Conservation (phyloP, 2,888 invertebrate species). For the Sialis lutaria region DNA sequence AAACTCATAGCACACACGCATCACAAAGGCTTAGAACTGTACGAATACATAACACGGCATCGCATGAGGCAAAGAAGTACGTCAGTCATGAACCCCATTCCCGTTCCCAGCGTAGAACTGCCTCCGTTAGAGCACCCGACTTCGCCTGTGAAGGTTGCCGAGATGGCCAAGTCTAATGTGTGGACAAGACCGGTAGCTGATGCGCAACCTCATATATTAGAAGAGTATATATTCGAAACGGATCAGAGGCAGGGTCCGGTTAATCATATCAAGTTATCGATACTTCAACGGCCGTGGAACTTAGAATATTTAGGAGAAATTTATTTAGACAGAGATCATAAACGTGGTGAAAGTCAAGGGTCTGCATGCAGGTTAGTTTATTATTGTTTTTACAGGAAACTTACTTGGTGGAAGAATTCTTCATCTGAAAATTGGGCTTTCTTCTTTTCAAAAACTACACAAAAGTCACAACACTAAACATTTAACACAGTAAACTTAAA, state of each 20-base stretch:
- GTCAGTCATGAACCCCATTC: conserved; percentile 29
- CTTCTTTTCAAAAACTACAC: no score
- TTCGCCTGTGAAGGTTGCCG: conserved; percentile 22
- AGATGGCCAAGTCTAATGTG: conserved; percentile 32
- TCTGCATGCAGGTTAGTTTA: background rate
- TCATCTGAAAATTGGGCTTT: no score
- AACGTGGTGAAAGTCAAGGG: conserved; percentile 39
- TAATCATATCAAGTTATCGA: conserved; percentile 73
- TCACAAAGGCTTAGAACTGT: conserved; percentile 59
- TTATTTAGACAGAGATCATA: conserved; percentile 73
- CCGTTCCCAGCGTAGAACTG: conserved; percentile 43
- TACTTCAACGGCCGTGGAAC: conserved; percentile 72
- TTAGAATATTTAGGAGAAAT: conserved; percentile 80
- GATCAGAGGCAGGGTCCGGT: conserved; percentile 51
- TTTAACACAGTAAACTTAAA: no score
- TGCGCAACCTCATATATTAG: conserved; percentile 64
- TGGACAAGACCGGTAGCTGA: conserved; percentile 45
- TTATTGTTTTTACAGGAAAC: no score
- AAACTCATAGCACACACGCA: conserved; percentile 74
- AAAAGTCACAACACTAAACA: no score
- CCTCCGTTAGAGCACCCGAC: conserved; percentile 35
- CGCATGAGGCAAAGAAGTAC: conserved; percentile 28
- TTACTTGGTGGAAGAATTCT: no score
- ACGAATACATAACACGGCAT: conserved; percentile 43
- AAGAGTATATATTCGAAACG: conserved; percentile 79